Percentiles rank a stretch among this genome's conserved stretches.
phyloP scores from a whole-genome alignment of 2,888 invertebrate species.

The Drosophila longiperda region DNA sequence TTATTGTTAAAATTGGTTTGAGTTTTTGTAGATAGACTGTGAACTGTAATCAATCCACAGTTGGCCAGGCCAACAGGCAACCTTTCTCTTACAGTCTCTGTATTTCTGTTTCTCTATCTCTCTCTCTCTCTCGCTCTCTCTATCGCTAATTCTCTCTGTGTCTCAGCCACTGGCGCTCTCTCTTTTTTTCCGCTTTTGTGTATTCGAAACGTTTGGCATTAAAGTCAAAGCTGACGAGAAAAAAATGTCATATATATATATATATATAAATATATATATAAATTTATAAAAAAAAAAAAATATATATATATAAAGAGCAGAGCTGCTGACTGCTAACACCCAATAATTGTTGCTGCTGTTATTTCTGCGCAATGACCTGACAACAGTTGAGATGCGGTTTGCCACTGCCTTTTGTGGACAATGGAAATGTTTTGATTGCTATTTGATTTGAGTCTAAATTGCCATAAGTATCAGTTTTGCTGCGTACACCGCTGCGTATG shows the following conservation, averaged over 20 bases:
- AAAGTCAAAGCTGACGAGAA: constrained; percentile 62
- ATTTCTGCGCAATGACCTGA: constrained; percentile 54
- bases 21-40: constrained; percentile 43
- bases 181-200: constrained; percentile 52
- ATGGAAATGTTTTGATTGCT: constrained; percentile 80
- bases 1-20: constrained; percentile 58
- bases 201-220: constrained; percentile 68
- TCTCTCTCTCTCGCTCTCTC: constrained; percentile 13
- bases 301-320: background rate
- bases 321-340: constrained; percentile 8
- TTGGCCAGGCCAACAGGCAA: constrained; percentile 36
- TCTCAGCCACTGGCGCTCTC: constrained; percentile 1
- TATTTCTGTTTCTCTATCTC: constrained; percentile 1
- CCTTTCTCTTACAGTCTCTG: background rate
- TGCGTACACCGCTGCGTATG: constrained; percentile 57
- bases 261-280: background rate
- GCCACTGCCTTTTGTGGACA: constrained; percentile 60
- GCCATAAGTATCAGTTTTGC: constrained; percentile 21
- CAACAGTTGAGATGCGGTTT: constrained; percentile 76
- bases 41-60: constrained; percentile 54
- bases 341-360: constrained; percentile 34
- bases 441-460: constrained; percentile 74
- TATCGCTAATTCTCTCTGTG: background rate
- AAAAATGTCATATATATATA: constrained; percentile 52
- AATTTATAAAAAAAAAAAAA: too few species aligned